Percentiles rank a stretch among this genome's conserved stretches.
Conservation (phyloP, 2,797 vertebrate species). For the Pseudopleuronectes americanus region DNA sequence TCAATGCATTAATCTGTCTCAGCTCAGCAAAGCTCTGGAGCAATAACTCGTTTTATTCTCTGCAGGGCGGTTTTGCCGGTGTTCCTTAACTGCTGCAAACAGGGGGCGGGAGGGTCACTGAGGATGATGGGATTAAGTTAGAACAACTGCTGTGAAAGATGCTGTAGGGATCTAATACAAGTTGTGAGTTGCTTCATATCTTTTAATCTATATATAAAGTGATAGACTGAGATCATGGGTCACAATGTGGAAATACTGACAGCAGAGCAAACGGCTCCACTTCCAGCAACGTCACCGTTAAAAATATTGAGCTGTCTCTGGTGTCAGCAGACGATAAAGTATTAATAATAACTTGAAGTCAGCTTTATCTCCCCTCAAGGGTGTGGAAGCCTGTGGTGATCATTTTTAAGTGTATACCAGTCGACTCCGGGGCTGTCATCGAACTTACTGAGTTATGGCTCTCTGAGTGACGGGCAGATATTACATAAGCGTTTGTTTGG, state of each 20-base stretch:
- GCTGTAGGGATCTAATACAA: background rate
- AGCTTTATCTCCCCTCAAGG: background rate
- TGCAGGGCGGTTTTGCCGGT: background rate
- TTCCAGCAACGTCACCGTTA: background rate
- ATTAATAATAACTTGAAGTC: slow-evolving; percentile 11
- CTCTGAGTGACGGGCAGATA: slow-evolving; percentile 41
- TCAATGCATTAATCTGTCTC: slow-evolving; percentile 32
- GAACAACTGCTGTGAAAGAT: background rate
- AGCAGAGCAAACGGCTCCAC: no score
- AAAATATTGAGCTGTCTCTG: background rate
- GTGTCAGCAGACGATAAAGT: slow-evolving; percentile 4
- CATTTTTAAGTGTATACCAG: background rate
- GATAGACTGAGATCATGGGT: background rate
- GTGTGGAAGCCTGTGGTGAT: background rate
- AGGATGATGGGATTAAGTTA: background rate
- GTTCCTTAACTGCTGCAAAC: background rate
- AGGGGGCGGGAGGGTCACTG: background rate
- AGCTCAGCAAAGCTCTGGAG: background rate
- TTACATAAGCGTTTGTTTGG: slow-evolving; percentile 44
- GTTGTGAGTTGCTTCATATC: background rate
- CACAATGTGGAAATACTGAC: no score
- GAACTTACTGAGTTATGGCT: slow-evolving; percentile 19
- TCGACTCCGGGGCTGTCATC: slow-evolving; percentile 1
- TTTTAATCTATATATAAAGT: no score
- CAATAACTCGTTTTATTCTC: slow-evolving; percentile 25